Conservation (phyloP, 1,140 invertebrate species). For the Habropoda laboriosa region DNA sequence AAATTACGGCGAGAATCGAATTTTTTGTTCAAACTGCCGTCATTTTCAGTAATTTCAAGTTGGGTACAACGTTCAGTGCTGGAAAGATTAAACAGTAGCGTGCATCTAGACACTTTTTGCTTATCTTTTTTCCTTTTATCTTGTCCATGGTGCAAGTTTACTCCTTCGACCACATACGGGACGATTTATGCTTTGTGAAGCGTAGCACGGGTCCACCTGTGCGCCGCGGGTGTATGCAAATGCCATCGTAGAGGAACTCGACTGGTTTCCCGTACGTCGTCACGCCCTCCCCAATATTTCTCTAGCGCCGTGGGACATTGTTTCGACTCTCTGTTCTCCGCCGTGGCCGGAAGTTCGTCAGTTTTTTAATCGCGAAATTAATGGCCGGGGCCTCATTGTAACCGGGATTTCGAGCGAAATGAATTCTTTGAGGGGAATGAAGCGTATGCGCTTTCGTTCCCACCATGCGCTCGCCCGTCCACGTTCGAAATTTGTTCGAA, state of each 20-base stretch:
- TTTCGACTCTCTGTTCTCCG: background rate
- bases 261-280: constrained; percentile 9
- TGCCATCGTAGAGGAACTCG: constrained; percentile 37
- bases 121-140: no score
- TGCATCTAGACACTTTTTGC: background rate
- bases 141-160: background rate
- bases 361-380: constrained; percentile 26
- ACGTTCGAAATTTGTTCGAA: background rate
- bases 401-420: background rate
- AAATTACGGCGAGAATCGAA: no score
- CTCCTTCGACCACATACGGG: constrained; percentile 5
- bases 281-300: constrained; percentile 1
- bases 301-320: background rate
- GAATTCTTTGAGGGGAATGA: background rate
- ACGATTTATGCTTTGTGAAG: constrained; percentile 53
- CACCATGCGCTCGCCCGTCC: background rate
- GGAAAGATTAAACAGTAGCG: no score
- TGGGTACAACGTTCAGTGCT: no score
- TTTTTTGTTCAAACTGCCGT: no score
- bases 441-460: background rate
- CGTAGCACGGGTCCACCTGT: constrained; percentile 37
- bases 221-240: constrained; percentile 54
- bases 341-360: background rate
- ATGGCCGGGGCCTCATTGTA: background rate
- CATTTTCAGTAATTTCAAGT: no score